A percentile compares a stretch with the other conserved stretches of the same genome.
These are phyloP conservation scores for Prorops nasuta DNA, from an alignment of 1,140 invertebrate genomes.

Conservation along the genomic window DNA sequence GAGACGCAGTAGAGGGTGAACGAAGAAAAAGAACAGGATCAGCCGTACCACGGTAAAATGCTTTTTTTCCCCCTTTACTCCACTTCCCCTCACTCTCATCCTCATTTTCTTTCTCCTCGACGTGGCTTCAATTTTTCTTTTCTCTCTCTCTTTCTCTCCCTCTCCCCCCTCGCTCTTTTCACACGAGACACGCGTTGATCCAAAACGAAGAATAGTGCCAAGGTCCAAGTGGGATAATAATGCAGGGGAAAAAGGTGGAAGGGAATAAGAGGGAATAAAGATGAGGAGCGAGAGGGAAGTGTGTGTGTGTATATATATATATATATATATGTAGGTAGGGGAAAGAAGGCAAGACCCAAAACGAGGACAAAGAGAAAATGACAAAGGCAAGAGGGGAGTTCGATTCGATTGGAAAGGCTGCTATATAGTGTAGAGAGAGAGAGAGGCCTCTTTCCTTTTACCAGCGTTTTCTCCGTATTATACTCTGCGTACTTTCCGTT, in stretches of 20 bases:
- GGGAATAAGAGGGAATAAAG: conserved; percentile 10
- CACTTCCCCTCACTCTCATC: neutral
- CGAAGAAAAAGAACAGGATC: neutral
- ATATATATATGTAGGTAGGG: no score
- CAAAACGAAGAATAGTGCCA: no score
- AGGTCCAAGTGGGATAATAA: conserved; percentile 8
- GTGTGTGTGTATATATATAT: no score
- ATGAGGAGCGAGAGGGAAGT: conserved; percentile 17
- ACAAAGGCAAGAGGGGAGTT: conserved; percentile 42
- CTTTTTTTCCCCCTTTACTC: neutral
- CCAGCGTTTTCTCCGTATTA: conserved; percentile 47
- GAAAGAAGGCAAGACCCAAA: conserved; percentile 28
- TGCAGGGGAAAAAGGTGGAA: conserved; percentile 10
- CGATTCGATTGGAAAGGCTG: conserved; percentile 50
- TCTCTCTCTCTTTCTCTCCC: no score
- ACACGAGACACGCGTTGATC: no score
- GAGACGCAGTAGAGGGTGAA: conserved; percentile 5
- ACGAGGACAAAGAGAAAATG: conserved; percentile 49
- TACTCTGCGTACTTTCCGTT: conserved; percentile 42
- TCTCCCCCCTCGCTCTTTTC: no score
- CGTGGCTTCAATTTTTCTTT: neutral
- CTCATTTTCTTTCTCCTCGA: neutral
- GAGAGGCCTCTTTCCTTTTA: conserved; percentile 47
- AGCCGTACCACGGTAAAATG: neutral
- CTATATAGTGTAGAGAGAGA: no score